phyloP scores from a whole-genome alignment of 92 coral and sea anemone species.

The Muricea muricata region DNA sequence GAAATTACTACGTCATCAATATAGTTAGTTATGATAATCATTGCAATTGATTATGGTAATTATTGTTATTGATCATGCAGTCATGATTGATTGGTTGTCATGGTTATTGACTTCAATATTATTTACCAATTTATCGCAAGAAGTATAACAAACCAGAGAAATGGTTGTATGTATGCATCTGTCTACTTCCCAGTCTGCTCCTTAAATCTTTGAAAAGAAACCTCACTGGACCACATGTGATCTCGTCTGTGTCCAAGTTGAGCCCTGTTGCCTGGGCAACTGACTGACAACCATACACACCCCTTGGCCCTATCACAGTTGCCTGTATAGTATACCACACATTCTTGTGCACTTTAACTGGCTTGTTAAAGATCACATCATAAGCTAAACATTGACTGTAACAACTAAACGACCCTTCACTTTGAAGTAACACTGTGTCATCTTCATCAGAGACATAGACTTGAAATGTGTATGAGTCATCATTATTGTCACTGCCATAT shows the following conservation, averaged over 20 bases:
- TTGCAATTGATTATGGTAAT: neutral
- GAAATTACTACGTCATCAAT: neutral
- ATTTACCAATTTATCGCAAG: neutral
- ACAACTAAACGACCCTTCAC: conserved; percentile 32
- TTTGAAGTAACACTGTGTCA: conserved; percentile 6
- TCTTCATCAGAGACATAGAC: conserved; percentile 36
- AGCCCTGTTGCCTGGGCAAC: conserved; percentile 24
- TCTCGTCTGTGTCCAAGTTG: neutral
- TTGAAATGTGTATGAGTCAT: conserved; percentile 35
- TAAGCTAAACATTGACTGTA: conserved; percentile 29
- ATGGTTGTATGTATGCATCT: conserved; percentile 24
- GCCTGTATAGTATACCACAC: conserved; percentile 34
- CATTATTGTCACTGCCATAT: conserved; percentile 51
- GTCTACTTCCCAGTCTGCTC: neutral
- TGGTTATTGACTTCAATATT: neutral
- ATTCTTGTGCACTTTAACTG: conserved; percentile 38
- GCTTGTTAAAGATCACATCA: conserved; percentile 44
- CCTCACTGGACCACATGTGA: conserved; percentile 14
- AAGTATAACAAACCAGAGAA: conserved; percentile 37
- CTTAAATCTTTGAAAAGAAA: conserved; percentile 22
- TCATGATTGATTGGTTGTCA: neutral
- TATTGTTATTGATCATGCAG: too few species aligned
- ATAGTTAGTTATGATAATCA: neutral
- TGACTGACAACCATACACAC: conserved; percentile 31
- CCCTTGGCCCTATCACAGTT: conserved; percentile 34